phyloP scores from a whole-genome alignment of 2,888 invertebrate genomes.

The Drosophila infuscata region DNA sequence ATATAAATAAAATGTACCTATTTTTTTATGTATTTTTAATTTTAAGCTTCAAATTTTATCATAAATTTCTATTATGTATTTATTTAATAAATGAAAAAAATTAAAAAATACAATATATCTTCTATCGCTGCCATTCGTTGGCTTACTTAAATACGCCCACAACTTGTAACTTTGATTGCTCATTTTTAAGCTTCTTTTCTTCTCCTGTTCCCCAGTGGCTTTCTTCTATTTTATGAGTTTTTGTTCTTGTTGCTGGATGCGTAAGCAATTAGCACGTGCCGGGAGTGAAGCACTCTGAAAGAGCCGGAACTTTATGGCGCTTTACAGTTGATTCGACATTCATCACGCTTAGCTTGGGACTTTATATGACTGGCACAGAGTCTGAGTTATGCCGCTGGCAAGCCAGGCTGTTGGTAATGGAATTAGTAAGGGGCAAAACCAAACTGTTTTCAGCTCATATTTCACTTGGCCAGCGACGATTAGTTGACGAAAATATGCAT shows the following conservation, averaged over 20 bases:
- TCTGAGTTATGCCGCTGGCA: constrained; percentile 30
- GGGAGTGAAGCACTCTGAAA: constrained; percentile 24
- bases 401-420: constrained; percentile 9
- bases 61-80: too few species aligned
- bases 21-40: background rate
- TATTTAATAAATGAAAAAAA: background rate
- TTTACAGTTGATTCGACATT: constrained; percentile 66
- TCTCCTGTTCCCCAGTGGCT: background rate
- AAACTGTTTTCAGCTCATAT: constrained; percentile 18
- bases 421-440: constrained; percentile 30
- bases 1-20: background rate
- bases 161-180: constrained; percentile 4
- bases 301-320: constrained; percentile 72
- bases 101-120: too few species aligned
- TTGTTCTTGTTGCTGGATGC: constrained; percentile 42
- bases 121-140: background rate
- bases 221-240: constrained; percentile 1
- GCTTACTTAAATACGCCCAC: constrained; percentile 11
- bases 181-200: constrained; percentile 34
- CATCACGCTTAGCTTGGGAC: constrained; percentile 51
- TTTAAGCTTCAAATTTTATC: background rate
- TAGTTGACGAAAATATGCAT: constrained; percentile 57
- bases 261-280: constrained; percentile 81
- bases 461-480: constrained; percentile 48
- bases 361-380: constrained; percentile 19